Conservation (phyloP, 2,888 invertebrate genomes). For the Tuberolachnus salignus region DNA sequence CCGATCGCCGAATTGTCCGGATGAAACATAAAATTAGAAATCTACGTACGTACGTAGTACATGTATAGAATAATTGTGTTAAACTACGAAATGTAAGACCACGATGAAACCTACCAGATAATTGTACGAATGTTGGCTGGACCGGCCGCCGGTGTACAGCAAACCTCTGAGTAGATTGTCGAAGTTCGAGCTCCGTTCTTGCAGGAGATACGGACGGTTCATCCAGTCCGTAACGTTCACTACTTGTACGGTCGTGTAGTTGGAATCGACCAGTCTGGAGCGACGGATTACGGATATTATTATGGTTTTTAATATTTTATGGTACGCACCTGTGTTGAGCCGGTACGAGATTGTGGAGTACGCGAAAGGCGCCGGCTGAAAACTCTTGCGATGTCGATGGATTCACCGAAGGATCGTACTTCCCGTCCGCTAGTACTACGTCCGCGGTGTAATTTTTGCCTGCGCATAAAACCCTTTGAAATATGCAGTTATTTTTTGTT, state of each 20-base stretch:
- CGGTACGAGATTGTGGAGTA: conserved; percentile 37
- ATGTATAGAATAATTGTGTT: neutral
- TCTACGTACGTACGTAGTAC: neutral
- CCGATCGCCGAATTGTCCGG: conserved; percentile 62
- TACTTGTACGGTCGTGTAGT: conserved; percentile 1
- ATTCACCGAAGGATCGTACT: conserved; percentile 19
- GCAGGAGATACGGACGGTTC: conserved; percentile 9
- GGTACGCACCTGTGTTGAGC: conserved; percentile 8
- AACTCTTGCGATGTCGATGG: conserved; percentile 41
- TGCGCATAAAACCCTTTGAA: neutral
- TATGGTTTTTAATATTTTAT: too few species aligned
- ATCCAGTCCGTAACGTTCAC: conserved; percentile 38
- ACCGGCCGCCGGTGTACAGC: conserved; percentile 20
- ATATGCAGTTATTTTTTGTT: neutral
- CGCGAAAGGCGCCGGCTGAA: conserved; percentile 37
- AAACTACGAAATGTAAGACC: neutral
- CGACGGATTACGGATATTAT: too few species aligned
- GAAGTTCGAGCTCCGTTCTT: conserved; percentile 14
- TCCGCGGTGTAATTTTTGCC: conserved; percentile 59
- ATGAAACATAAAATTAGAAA: conserved; percentile 40
- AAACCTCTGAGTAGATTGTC: conserved; percentile 31
- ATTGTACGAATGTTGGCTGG: conserved; percentile 45
- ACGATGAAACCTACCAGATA: neutral
- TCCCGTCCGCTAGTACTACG: neutral
- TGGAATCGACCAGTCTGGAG: conserved; percentile 22